Evolutionary conservation across 2,888 invertebrate genomes (phyloP), one percentile per base, ranked within the genome.

Genomic region (Catonia carolina): DNA sequence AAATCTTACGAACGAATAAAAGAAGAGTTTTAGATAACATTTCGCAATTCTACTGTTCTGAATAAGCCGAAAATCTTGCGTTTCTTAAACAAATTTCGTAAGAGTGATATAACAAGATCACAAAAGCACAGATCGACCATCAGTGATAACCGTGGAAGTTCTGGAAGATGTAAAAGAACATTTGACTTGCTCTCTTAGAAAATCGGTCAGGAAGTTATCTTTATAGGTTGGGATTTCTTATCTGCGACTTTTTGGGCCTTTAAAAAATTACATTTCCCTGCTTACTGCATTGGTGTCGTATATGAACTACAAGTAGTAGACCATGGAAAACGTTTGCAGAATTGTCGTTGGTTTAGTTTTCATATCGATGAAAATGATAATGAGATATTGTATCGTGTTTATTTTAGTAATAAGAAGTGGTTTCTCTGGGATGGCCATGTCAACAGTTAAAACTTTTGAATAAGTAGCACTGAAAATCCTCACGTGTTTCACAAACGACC

Each of bases 271-370:
- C n/a, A 42, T n/a, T 22, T 42, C 5, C 42, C 5, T 42, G 42
- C 42, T 42, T 42, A 42, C 20, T 7, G 42, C 42, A 42, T 42
- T 18, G 42, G 18, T 42, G 42, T 42, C 20, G 20, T 42, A 18
- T 20, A 42, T 18, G 42, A 42, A 42, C 15, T 42, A 20, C 17
- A 42, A 42, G 42, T 18, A 42, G 42, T 42, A 22, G 42, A 42
- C 42, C 20, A 42, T 10, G 42, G 20, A 14, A 42, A 42, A 42
- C 42, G 27, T 27, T 27, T 27, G 4, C 8, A 27, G 27, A 18
- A 42, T n/a, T 18, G 20, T 12, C 14, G 22, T 20, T 42, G 42
- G 42, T 22, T 42, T 18, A 4, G 14, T 42, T 42, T 20, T 42
- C 15, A 18, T 42, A 20, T 18, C 20, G n/a, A 42, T 42, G 42